Base-by-base conservation (phyloP, 2,888 invertebrate species). In the Drosophila lacicola region DNA sequence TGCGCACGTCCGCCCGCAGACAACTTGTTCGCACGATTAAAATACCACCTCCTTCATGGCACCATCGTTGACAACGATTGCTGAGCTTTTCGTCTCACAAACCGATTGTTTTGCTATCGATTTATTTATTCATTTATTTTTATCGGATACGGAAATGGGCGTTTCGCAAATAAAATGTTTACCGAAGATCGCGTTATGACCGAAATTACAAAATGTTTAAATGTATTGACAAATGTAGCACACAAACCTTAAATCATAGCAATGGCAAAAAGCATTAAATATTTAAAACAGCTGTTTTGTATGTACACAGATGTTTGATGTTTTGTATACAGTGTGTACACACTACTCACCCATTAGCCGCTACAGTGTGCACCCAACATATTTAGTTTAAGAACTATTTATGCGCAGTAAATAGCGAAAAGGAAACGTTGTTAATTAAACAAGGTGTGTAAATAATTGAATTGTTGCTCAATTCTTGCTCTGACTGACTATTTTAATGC, bases 1-100 rank as follows among this genome's bases (percentile, higher is more conserved):
- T 58, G 62, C 69, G 70, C 53, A 78, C 85, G 64, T 87, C 89
- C 70, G 72, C 70, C 79, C 72, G 82, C 88, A 89, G 89, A 74
- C 82, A 78, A 83, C 66, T 82, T 73, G 61, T 67, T 83, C 82
- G 82, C 68, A 84, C 88, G 78, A 87, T 70, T 83, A 70, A 74
- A 65, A 29, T 54, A 10, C 10, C 36, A 36, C 19, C 41, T 53
- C 9, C 57, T 37, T 14, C 19, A 54, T 19, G 39, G 13, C 33
- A 39, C 13, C 21, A 19, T 19, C 21, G 46, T 14, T 63, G 36
- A 39, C 42, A 46, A 50, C 55, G 77, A 60, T 58, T 47, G 33
- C 11, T 33, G 9, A 60, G 47, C 53, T 57, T 61, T 61, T 50
- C n/a, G 9, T 41, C n/a, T 5, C 11, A 11, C 14, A n/a, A 14